Percentiles rank a stretch among this genome's conserved stretches.
phyloP scores from a whole-genome alignment of 2,113 vertebrate genomes.

The Rhinolophus sinicus region DNA sequence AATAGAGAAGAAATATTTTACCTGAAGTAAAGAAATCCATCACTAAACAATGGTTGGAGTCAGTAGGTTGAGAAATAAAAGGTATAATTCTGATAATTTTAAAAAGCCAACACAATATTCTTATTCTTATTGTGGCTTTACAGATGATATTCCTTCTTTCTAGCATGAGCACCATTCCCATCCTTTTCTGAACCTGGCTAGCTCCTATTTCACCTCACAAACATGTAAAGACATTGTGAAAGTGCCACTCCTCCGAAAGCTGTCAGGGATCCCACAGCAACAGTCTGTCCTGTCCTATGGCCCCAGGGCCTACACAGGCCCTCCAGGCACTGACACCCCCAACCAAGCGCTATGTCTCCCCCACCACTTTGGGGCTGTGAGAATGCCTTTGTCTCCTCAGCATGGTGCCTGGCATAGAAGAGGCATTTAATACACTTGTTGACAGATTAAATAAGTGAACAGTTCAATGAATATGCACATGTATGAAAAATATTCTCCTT shows the following conservation, averaged over 20 bases:
- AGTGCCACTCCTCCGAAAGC: neutral
- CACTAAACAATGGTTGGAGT: neutral
- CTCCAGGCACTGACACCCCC: too few species aligned
- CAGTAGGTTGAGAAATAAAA: neutral
- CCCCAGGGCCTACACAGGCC: neutral
- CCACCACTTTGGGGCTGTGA: fast-evolving
- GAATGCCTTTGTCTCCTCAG: neutral
- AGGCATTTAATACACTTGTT: neutral
- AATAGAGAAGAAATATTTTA: neutral
- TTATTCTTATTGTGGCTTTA: neutral
- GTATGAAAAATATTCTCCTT: neutral
- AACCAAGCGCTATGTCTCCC: fast-evolving
- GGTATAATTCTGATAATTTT: neutral
- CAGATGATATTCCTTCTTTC: neutral
- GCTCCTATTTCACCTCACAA: neutral
- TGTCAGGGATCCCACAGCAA: neutral
- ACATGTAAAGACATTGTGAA: neutral
- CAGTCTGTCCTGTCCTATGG: neutral
- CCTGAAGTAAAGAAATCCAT: neutral
- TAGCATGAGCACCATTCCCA: neutral
- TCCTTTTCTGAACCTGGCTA: neutral
- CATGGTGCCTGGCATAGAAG: fast-evolving
- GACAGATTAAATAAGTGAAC: neutral
- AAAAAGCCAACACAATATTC: neutral
- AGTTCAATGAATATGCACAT: neutral